Evolutionary conservation across 2,888 invertebrate genomes (phyloP).

Genomic region (Ischnus inquisitorius): DNA sequence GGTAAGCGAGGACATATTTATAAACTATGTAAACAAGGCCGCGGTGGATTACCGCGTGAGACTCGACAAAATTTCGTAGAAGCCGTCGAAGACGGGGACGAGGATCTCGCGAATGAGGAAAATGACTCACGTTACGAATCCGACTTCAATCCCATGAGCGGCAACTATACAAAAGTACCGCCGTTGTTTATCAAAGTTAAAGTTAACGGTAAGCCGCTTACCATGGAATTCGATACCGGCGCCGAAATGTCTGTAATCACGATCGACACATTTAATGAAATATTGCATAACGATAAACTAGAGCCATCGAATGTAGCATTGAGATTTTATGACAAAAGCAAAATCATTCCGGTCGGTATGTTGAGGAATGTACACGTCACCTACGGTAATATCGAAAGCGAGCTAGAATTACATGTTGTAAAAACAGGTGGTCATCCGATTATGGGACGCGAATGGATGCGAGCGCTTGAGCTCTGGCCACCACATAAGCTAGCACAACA

Average conservation of each 20-base stretch:
- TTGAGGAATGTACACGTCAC: neutral
- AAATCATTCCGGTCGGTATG: conserved; percentile 11
- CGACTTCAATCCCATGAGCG: neutral
- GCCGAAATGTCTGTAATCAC: conserved; percentile 35
- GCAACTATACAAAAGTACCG: neutral
- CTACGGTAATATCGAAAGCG: neutral
- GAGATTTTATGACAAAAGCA: conserved; percentile 28
- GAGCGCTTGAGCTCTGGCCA: conserved; percentile 17
- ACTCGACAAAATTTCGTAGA: conserved; percentile 4
- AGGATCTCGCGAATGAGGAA: neutral
- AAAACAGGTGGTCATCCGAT: conserved; percentile 10
- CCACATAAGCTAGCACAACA: neutral
- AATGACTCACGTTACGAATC: neutral
- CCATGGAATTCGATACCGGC: conserved; percentile 38
- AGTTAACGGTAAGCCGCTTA: conserved; percentile 15
- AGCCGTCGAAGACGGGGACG: neutral
- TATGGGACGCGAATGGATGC: conserved; percentile 22
- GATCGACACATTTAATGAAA: conserved; percentile 13
- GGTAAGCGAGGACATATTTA: conserved; percentile 41
- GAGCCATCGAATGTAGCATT: neutral
- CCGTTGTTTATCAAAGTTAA: conserved; percentile 1
- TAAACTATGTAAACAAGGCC: conserved; percentile 6
- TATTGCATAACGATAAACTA: neutral
- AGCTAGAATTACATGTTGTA: conserved; percentile 12
- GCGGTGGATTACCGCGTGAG: neutral